Base-by-base conservation (phyloP, 2,113 vertebrate genomes). In the Cervus canadensis region DNA sequence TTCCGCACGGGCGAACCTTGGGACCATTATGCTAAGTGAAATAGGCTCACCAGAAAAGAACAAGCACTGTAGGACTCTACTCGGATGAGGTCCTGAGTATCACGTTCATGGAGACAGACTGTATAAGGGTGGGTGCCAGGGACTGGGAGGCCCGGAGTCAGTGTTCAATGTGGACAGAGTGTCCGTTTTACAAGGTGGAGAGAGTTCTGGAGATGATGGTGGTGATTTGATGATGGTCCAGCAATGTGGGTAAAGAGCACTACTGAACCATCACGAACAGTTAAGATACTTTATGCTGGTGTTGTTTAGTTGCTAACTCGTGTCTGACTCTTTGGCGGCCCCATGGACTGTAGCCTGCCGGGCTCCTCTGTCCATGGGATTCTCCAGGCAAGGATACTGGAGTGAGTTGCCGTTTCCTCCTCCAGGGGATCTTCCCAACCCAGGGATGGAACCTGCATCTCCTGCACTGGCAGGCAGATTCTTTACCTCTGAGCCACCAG, bases 221-320 rank as follows among this genome's bases (percentile, higher is more conserved):
- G 78, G 33, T 6, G 11, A 30, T n/a, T 1, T n/a, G 79, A 14
- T 8, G 50, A 54, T 8, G 33, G 50, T 7, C 19, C 33, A 36
- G 2, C 50, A 25, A 0, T n/a, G 78, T 54, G 62, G 30, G 10
- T 36, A 33, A 57, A 23, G n/a, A 4, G 71, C 30, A 8, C 10
- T 7, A 0, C 30, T 26, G 52, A 57, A 10, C 50, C 33, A 1
- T 28, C 4, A 28, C 23, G 45, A 5, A 3, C 2, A 40, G 40
- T 43, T 45, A n/a, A 28, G 81, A 45, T 1, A 21, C 59, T 16
- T 33, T 19, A 17, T 6, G 15, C 15, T 11, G 1, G 4, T 10
- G 4, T 11, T 36, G 64, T 12, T 71, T 36, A 36, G 64, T 5
- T 71, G n/a, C 64, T 36, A 12, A 36, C 64, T 71, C 19, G 0